These are phyloP conservation scores for Ispidina lecontei DNA, from an alignment of 2,797 vertebrate genomes.

Conservation along the genomic window DNA sequence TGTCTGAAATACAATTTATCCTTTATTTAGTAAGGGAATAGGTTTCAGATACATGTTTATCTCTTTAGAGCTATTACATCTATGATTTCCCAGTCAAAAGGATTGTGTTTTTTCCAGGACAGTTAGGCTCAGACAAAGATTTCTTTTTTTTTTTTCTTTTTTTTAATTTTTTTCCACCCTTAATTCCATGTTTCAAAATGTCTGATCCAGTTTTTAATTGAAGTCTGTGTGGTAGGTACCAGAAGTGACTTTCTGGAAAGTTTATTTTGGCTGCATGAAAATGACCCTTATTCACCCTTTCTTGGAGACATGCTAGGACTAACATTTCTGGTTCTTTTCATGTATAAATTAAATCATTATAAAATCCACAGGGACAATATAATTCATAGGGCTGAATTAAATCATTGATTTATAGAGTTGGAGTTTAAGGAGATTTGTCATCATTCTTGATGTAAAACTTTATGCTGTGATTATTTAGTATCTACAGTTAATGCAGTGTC, in stretches of 20 bases:
- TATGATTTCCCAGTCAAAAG: neutral
- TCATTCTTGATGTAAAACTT: neutral
- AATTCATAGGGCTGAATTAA: neutral
- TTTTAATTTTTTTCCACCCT: neutral
- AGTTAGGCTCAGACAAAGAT: neutral
- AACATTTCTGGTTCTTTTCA: conserved; percentile 53
- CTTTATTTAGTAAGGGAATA: neutral
- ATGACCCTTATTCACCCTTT: conserved; percentile 33
- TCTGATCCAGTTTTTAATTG: neutral
- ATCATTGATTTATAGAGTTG: neutral
- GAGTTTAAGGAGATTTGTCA: neutral
- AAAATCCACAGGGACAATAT: conserved; percentile 35
- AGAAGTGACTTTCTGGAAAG: conserved; percentile 39
- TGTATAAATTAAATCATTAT: conserved; percentile 59
- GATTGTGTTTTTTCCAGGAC: neutral
- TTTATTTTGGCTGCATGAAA: conserved; percentile 64
- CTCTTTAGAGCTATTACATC: neutral
- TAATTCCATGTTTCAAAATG: neutral
- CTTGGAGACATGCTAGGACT: conserved; percentile 39
- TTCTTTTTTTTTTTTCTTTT: neutral
- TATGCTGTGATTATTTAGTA: neutral
- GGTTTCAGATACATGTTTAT: neutral
- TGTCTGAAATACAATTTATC: neutral
- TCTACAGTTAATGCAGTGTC: neutral
- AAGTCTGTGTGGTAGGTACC: conserved; percentile 24